Conservation (phyloP, 2,113 vertebrate species). For the Pelusios castaneus region DNA sequence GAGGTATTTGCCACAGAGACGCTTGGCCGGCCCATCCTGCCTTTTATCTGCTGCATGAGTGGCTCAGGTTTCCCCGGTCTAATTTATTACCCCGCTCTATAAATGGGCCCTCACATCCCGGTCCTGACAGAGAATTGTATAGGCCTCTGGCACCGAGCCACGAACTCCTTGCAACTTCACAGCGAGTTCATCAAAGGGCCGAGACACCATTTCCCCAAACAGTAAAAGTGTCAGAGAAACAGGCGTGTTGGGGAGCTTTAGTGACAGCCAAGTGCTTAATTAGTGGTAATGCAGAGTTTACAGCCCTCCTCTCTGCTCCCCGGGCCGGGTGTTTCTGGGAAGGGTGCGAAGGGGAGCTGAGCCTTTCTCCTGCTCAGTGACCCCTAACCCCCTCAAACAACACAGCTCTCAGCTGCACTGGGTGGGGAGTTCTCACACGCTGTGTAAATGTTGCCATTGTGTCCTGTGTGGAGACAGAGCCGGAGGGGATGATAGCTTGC, state of each 20-base stretch:
- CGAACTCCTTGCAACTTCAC: conserved; percentile 53
- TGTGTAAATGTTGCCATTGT: accelerated
- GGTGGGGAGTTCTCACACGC: background rate
- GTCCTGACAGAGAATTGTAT: conserved; percentile 27
- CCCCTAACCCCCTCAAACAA: background rate
- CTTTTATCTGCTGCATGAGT: background rate
- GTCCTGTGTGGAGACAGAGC: background rate
- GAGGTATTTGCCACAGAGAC: background rate
- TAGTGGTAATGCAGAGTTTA: conserved; percentile 67
- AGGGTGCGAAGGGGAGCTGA: conserved; percentile 41
- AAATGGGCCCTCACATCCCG: conserved; percentile 63
- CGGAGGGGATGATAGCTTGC: background rate
- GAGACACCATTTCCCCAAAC: conserved; percentile 67
- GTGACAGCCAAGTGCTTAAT: conserved; percentile 71
- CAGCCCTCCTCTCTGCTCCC: accelerated
- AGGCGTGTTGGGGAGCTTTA: conserved; percentile 54
- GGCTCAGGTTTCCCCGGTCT: conserved; percentile 41
- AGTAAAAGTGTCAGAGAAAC: conserved; percentile 73
- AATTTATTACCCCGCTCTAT: conserved; percentile 52
- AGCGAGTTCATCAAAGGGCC: conserved; percentile 63
- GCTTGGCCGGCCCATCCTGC: background rate
- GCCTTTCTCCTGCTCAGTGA: conserved; percentile 54
- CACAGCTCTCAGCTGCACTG: accelerated
- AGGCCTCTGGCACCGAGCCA: conserved; percentile 12
- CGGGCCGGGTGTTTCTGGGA: conserved; percentile 3